Evolutionary conservation across 2,113 vertebrate genomes (phyloP).

Genomic region (Scomber japonicus): DNA sequence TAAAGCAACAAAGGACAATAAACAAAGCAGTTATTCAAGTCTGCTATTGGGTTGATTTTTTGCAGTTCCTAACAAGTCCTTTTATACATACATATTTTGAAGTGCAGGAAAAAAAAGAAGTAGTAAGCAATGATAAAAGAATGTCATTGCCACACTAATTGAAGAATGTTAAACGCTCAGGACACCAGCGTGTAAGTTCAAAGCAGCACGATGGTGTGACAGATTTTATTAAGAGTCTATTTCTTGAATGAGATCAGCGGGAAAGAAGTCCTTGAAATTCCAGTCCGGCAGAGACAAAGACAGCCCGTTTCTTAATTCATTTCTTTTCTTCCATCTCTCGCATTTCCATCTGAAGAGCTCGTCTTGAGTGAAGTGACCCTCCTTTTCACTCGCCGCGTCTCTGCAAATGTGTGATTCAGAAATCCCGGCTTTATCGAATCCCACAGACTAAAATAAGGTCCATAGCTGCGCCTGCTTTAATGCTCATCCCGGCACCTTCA

Average conservation of each 20-base stretch:
- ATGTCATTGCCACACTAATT: slow-evolving; percentile 56
- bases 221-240: slow-evolving; percentile 40
- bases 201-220: slow-evolving; percentile 11
- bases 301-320: slow-evolving; percentile 32
- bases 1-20: background rate
- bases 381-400: slow-evolving; percentile 50
- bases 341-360: slow-evolving; percentile 51
- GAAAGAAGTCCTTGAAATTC: slow-evolving; percentile 63
- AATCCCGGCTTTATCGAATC: slow-evolving; percentile 65
- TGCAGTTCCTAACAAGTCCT: slow-evolving; percentile 11
- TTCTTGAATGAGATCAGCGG: background rate
- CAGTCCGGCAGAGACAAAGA: slow-evolving; percentile 38
- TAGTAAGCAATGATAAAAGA: slow-evolving; percentile 29
- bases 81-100: slow-evolving; percentile 42
- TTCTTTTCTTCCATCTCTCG: slow-evolving; percentile 44
- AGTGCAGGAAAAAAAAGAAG: slow-evolving; percentile 21
- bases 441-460: slow-evolving; percentile 52
- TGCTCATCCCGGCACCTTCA: slow-evolving; percentile 60
- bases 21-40: background rate
- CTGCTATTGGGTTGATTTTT: slow-evolving; percentile 29
- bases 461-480: slow-evolving; percentile 60
- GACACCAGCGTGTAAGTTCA: slow-evolving; percentile 30
- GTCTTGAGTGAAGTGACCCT: slow-evolving; percentile 64
- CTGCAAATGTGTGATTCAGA: slow-evolving; percentile 74
- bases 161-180: slow-evolving; percentile 50